Evolutionary conservation across 2,797 vertebrate genomes (phyloP).

Genomic region (Karalla daura): DNA sequence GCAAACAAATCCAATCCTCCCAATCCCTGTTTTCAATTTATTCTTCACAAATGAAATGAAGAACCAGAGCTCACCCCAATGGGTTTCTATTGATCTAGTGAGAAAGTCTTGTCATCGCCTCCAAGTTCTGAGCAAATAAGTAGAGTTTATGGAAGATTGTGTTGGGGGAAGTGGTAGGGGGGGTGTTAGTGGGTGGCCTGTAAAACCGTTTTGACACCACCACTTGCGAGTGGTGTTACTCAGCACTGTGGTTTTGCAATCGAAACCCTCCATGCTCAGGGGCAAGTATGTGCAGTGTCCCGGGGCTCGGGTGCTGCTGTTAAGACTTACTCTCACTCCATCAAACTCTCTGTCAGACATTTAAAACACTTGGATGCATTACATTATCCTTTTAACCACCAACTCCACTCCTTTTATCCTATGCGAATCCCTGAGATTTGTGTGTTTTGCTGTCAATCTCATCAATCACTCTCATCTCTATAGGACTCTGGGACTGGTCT

Average conservation of each 20-base stretch:
- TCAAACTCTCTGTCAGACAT: constrained; percentile 3
- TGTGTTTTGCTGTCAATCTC: neutral
- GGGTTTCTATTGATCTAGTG: constrained; percentile 40
- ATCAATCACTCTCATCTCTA: constrained; percentile 31
- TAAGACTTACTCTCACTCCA: constrained; percentile 54
- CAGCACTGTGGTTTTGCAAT: constrained; percentile 90
- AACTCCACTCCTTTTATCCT: neutral
- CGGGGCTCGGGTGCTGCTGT: constrained; percentile 74
- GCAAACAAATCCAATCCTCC: constrained; percentile 57
- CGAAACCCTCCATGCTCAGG: constrained; percentile 89
- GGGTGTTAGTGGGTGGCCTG: constrained; percentile 48
- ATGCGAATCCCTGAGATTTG: neutral
- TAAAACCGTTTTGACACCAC: constrained; percentile 31
- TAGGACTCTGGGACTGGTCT: constrained; percentile 91
- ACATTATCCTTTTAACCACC: neutral
- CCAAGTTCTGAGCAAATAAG: constrained; percentile 46
- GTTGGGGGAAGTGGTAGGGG: neutral
- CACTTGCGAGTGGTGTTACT: constrained; percentile 48
- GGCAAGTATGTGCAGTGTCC: constrained; percentile 91
- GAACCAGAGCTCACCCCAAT: constrained; percentile 22
- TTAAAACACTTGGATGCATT: neutral
- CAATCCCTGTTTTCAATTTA: constrained; percentile 42
- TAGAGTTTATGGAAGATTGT: constrained; percentile 37
- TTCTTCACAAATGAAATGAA: constrained; percentile 17
- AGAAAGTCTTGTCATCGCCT: constrained; percentile 33